phyloP scores from a whole-genome alignment of 1,140 invertebrate genomes.

The Brachionus asplanchnoidis region DNA sequence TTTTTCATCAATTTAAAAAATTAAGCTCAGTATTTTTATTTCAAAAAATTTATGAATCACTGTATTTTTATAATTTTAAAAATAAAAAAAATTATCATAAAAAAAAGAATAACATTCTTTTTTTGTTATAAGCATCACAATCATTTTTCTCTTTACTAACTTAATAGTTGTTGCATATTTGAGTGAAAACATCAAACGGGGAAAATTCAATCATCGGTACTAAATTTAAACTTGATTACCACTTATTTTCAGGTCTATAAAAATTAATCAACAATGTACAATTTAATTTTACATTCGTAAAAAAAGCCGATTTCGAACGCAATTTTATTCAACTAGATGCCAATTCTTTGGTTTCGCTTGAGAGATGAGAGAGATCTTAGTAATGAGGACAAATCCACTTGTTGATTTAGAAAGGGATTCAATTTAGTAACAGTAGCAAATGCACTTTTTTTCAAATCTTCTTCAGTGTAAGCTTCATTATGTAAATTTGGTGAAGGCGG shows the following conservation, averaged over 20 bases:
- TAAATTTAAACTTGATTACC: not conserved
- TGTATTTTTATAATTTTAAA: not conserved
- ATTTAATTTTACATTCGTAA: not conserved
- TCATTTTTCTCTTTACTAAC: not conserved
- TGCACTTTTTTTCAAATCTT: conserved; percentile 29
- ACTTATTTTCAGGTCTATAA: not conserved
- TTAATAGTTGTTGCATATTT: not conserved
- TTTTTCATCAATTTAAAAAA: not conserved
- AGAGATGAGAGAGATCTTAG: conserved; percentile 1
- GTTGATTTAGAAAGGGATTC: conserved; percentile 12
- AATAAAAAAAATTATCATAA: not conserved
- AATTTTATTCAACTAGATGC: not conserved
- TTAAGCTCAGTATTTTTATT: not conserved
- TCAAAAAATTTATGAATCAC: not conserved
- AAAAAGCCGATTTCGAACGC: not conserved
- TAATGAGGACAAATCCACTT: conserved; percentile 5
- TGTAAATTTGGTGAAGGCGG: not conserved
- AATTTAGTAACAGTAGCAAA: not conserved
- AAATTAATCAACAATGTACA: not conserved
- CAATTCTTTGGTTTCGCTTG: conserved; percentile 23
- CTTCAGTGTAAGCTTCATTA: not conserved
- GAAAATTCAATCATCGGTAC: not conserved
- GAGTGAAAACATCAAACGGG: not conserved
- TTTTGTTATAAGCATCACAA: not conserved
- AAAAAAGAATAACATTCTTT: not conserved